Evolutionary conservation across 2,113 vertebrate genomes (phyloP).

Genomic region (Trinectes maculatus): DNA sequence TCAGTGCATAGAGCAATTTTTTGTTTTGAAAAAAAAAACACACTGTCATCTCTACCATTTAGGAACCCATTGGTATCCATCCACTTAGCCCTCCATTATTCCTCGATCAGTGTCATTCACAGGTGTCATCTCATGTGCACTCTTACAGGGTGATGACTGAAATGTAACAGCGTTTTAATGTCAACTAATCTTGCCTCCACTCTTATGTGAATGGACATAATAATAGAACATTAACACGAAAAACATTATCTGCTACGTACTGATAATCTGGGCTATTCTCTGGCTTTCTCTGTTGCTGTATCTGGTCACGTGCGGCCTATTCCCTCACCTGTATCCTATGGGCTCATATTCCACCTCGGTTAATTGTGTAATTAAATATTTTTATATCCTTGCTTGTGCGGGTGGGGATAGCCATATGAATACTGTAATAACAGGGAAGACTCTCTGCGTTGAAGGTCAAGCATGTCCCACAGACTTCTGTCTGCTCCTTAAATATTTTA

Average conservation of each 20-base stretch:
- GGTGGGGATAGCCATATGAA: conserved; percentile 74
- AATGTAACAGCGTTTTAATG: conserved; percentile 28
- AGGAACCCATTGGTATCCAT: conserved; percentile 43
- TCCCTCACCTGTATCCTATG: conserved; percentile 62
- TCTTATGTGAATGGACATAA: conserved; percentile 26
- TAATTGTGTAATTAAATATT: conserved; percentile 84
- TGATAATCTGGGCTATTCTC: background rate
- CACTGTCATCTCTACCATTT: conserved; percentile 41
- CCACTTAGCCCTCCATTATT: conserved; percentile 40
- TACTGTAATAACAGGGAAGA: conserved; percentile 77
- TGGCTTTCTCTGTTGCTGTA: conserved; percentile 33
- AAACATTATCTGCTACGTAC: background rate
- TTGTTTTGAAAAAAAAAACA: conserved; percentile 38
- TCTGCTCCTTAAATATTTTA: conserved; percentile 82
- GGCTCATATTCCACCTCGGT: conserved; percentile 77
- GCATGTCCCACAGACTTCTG: conserved; percentile 61
- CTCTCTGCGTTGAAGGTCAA: conserved; percentile 79
- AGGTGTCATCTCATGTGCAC: conserved; percentile 28
- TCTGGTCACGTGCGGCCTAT: conserved; percentile 39
- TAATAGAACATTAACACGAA: conserved; percentile 11
- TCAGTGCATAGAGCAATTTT: conserved; percentile 17
- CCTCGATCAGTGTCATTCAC: conserved; percentile 46
- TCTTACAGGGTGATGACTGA: conserved; percentile 34
- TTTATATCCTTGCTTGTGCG: conserved; percentile 72
- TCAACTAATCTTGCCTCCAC: conserved; percentile 18